Evolutionary conservation across 2,797 vertebrate genomes (phyloP).

Genomic region (Gobionotothen gibberifrons): DNA sequence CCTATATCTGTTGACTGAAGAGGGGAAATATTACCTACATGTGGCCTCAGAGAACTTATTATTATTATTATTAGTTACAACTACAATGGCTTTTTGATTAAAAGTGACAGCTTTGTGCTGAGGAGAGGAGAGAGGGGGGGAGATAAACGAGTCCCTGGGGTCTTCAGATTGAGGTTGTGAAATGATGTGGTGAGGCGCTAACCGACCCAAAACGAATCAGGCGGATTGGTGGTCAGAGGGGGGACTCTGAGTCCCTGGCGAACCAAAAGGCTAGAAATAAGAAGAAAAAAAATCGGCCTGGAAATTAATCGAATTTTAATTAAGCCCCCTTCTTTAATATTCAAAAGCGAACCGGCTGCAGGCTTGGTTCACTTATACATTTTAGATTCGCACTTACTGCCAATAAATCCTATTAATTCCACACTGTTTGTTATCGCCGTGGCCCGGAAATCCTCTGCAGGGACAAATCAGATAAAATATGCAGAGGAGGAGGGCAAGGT

Average conservation of each 20-base stretch:
- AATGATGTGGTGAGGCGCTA: conserved; percentile 65
- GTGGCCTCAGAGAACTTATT: conserved; percentile 50
- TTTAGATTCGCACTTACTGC: conserved; percentile 72
- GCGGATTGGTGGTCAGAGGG: conserved; percentile 70
- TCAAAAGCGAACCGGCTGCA: conserved; percentile 57
- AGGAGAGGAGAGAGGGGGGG: conserved; percentile 25
- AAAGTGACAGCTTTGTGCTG: conserved; percentile 65
- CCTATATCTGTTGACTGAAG: conserved; percentile 50
- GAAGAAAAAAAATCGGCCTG: conserved; percentile 26
- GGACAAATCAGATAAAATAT: conserved; percentile 57
- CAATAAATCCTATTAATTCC: conserved; percentile 73
- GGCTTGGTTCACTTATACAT: conserved; percentile 64
- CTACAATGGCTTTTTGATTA: conserved; percentile 56
- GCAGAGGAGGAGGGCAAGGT: conserved; percentile 28
- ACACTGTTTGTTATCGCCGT: conserved; percentile 62
- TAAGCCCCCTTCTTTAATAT: conserved; percentile 74
- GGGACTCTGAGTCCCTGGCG: conserved; percentile 49
- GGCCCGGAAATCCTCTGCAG: conserved; percentile 60
- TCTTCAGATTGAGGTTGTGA: conserved; percentile 70
- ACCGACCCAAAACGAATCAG: conserved; percentile 70
- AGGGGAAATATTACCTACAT: conserved; percentile 49
- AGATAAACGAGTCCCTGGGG: conserved; percentile 62
- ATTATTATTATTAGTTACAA: conserved; percentile 57
- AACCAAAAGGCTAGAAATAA: conserved; percentile 64
- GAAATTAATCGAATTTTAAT: conserved; percentile 79